These are phyloP conservation scores for Acanthisitta chloris DNA, from an alignment of 2,113 vertebrate genomes.

Conservation along the genomic window DNA sequence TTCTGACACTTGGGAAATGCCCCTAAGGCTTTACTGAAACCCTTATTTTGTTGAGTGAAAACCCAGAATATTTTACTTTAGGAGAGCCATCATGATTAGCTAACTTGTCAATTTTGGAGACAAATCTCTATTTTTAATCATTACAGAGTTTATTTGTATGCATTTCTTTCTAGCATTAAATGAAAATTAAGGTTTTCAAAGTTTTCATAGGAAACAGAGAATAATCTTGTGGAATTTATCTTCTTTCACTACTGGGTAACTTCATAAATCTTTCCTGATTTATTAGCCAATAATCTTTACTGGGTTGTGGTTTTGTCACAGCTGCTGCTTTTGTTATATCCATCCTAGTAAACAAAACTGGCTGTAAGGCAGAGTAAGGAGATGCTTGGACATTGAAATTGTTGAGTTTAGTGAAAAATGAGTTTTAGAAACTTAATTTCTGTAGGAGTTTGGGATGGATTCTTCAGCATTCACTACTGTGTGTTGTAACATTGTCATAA, in stretches of 20 bases:
- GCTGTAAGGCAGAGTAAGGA: neutral
- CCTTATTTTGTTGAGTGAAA: neutral
- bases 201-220: slow-evolving; percentile 47
- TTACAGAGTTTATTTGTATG: slow-evolving; percentile 50
- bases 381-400: slow-evolving; percentile 41
- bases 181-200: slow-evolving; percentile 37
- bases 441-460: neutral
- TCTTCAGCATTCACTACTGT: neutral
- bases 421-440: slow-evolving; percentile 38
- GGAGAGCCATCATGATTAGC: neutral
- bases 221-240: slow-evolving; percentile 32
- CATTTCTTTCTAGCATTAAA: slow-evolving; percentile 24
- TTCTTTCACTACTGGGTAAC: neutral
- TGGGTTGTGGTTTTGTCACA: neutral
- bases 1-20: neutral
- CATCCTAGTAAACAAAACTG: neutral
- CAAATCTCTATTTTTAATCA: slow-evolving; percentile 35
- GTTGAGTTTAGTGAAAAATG: slow-evolving; percentile 61
- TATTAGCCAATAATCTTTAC: slow-evolving; percentile 22
- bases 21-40: neutral
- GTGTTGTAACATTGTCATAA: slow-evolving; percentile 20
- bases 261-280: slow-evolving; percentile 31
- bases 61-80: neutral
- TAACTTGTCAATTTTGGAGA: slow-evolving; percentile 17
- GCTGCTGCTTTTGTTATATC: neutral